Evolutionary conservation across 2,888 invertebrate genomes (phyloP), one percentile per base, ranked within the genome.

Genomic region (Archips crataeganus): DNA sequence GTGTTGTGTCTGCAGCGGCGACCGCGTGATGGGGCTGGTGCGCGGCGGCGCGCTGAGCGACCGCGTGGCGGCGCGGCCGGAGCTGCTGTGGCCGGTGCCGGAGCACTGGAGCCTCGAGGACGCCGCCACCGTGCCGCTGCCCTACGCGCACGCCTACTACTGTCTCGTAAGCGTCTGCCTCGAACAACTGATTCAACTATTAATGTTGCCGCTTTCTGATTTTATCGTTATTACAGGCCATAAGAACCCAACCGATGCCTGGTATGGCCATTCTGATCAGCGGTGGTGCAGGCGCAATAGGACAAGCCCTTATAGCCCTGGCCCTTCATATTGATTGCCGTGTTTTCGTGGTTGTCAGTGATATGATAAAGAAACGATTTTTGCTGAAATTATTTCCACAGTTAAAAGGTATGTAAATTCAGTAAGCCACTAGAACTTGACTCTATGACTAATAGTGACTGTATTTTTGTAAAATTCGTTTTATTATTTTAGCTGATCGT

Each of bases 61-160:
- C 13, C 84, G 93, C 49, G 94, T 97, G n/a, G 87, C 88, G 67
- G 95, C 94, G 9, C 91, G 95, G 76, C 86, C 89, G 0, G 86
- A 93, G 47, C 85, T 95, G 71, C 77, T 89, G 61, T 98, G 97
- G 97, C 93, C 95, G 9, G 92, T 97, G 13, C 97, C 97, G 0
- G 92, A 95, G 2, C 83, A 92, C 34, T 97, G 97, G 97, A 94
- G 93, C 2, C 85, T 97, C 39, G 95, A 96, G 82, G 96, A 97
- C 75, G 97, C 97, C 6, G 96, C 97, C 11, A 96, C 97, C 0
- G 95, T 97, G 0, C 97, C 98, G 0, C 95, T 97, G 59, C 97
- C 97, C 0, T 98, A 97, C 80, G 90, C 90, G 11, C 94, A 96
- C 0, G 95, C 95, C 0, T 94, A 86, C 67, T 90, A 90, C 75